Evolutionary conservation across 2,113 vertebrate species (phyloP), one percentile per base, ranked within the genome.

Genomic region (Eudyptes chrysolophus): DNA sequence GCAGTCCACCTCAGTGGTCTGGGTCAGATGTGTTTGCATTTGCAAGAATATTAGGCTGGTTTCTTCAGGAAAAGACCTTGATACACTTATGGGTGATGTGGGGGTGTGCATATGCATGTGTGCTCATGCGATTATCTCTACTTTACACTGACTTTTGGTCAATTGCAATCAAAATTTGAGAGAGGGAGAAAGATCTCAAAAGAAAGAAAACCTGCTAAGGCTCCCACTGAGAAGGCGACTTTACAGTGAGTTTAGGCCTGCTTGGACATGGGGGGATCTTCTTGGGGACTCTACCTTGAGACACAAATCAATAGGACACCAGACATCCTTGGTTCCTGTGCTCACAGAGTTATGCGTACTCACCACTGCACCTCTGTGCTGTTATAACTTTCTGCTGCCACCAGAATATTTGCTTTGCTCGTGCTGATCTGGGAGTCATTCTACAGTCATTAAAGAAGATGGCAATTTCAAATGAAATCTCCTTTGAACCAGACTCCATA

Each of bases 21-120:
- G 13, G 44, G 49, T 9, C 22, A 87, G 55, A 36, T 30, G 8
- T 29, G 2, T 69, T 64, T 94, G n/a, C 29, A n/a, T 92, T 61
- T 87, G 29, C 27, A 55, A 64, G 52, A 65, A 4, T 29, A 60
- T 52, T 54, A 34, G 13, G 3, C 9, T 80, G 20, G 20, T 78
- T 84, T 74, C 49, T 90, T 32, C 22, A 19, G 9, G 29, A 64
- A 79, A 72, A 61, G 7, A 40, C 27, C 4, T 32, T 14, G 30
- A 60, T 40, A 52, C 2, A 32, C 5, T 87, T 29, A 8, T 1
- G 6, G 8, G 20, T 32, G 58, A 42, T 60, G 18, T 7, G 34
- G 2, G 19, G 16, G 2, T 13, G 13, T 40, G 26, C 4, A 1
- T 20, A 30, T 61, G 19, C 24, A 14, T 22, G 26, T 2, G 1